Percentiles rank a stretch among this genome's conserved stretches.
phyloP scores from a whole-genome alignment of 2,797 vertebrate genomes.

The Nyctibius grandis region DNA sequence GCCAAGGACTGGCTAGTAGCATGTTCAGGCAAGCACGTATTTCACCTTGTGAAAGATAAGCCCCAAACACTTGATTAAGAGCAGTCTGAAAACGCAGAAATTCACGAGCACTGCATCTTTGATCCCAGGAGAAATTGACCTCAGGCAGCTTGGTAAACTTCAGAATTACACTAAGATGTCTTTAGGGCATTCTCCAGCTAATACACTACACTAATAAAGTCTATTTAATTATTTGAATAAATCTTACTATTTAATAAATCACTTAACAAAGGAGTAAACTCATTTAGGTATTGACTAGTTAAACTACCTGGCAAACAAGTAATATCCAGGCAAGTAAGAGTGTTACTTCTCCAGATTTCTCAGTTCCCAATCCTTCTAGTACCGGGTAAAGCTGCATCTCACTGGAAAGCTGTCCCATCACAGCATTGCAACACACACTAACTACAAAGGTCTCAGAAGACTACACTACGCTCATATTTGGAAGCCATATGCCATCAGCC shows the following conservation, averaged over 20 bases:
- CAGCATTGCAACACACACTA: neutral
- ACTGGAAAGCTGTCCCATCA: neutral
- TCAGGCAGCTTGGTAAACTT: neutral
- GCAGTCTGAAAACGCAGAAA: neutral
- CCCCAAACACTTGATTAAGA: neutral
- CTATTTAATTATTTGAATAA: neutral
- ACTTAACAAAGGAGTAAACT: constrained; percentile 5
- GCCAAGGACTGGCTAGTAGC: neutral
- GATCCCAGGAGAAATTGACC: neutral
- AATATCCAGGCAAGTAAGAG: neutral
- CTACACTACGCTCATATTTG: neutral
- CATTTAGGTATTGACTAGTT: neutral
- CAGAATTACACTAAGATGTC: neutral
- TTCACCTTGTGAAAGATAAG: neutral
- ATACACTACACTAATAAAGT: neutral
- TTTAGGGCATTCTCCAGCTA: neutral
- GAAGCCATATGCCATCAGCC: neutral
- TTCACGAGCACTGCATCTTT: neutral
- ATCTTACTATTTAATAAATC: neutral
- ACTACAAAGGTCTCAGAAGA: neutral
- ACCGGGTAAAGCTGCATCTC: neutral
- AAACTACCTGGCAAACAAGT: neutral
- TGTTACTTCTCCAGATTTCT: neutral
- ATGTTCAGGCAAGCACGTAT: neutral
- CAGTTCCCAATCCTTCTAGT: neutral